These are phyloP conservation scores for Ophthalmolycus amberensis DNA, from an alignment of 2,113 vertebrate genomes.

Conservation along the genomic window DNA sequence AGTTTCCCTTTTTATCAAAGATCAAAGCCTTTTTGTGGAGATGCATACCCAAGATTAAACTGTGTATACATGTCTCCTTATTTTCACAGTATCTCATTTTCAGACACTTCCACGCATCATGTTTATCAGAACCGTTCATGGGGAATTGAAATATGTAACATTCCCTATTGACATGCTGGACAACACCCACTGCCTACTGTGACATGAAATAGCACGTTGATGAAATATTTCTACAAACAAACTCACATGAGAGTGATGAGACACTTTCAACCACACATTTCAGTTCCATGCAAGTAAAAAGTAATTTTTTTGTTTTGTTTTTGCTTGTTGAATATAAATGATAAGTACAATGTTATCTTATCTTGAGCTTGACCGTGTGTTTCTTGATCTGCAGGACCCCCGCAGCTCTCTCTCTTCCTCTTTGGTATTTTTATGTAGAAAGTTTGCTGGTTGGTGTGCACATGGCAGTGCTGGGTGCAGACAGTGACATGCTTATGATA, in stretches of 20 bases:
- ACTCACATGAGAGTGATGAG: not conserved
- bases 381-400: not conserved
- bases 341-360: not conserved
- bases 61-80: not conserved
- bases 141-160: not conserved
- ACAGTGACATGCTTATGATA: not conserved
- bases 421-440: not conserved
- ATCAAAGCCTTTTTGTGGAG: slow-evolving; percentile 14
- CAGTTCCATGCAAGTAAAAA: not conserved
- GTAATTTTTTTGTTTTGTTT: not conserved
- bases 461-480: too few species aligned
- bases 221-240: slow-evolving; percentile 1
- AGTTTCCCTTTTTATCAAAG: not conserved
- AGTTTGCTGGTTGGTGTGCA: not conserved
- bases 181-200: not conserved
- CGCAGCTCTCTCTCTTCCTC: not conserved
- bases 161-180: not conserved
- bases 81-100: slow-evolving; percentile 1
- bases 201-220: not conserved
- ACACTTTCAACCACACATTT: not conserved
- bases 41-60: not conserved
- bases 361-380: not conserved
- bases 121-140: not conserved
- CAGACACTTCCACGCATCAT: not conserved
- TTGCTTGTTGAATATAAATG: not conserved